These are phyloP conservation scores for Zaprionus bogoriensis DNA, from an alignment of 2,888 invertebrate genomes.

Conservation along the genomic window DNA sequence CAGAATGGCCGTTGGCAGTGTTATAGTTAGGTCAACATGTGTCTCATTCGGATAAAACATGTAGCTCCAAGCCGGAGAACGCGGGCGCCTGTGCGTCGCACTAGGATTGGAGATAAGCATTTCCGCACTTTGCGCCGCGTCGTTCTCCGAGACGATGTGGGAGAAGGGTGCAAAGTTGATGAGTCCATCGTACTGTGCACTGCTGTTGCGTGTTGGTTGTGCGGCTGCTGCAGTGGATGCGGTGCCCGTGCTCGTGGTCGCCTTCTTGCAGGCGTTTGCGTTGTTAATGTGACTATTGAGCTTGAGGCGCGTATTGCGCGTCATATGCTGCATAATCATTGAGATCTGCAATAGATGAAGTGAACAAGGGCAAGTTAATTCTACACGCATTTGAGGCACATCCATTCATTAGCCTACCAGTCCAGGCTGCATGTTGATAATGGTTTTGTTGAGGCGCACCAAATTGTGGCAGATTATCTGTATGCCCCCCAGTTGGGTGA, in stretches of 20 bases:
- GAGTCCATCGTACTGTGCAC: constrained; percentile 89
- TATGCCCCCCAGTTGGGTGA: constrained; percentile 90
- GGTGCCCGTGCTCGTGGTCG: constrained; percentile 73
- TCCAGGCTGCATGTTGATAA: constrained; percentile 88
- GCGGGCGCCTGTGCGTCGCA: constrained; percentile 91
- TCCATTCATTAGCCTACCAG: constrained; percentile 83
- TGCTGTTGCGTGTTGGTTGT: constrained; percentile 80
- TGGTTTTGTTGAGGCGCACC: constrained; percentile 88
- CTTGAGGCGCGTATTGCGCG: constrained; percentile 83
- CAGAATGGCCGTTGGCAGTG: constrained; percentile 93
- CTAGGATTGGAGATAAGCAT: constrained; percentile 91
- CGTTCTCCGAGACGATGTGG: constrained; percentile 90
- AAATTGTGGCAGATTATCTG: constrained; percentile 91
- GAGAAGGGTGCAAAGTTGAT: constrained; percentile 96
- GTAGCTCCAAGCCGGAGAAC: constrained; percentile 97
- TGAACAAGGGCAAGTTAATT: background rate
- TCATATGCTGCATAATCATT: constrained; percentile 87
- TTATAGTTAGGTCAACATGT: constrained; percentile 93
- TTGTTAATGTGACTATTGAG: constrained; percentile 81
- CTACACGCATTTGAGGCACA: background rate
- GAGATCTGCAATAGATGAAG: constrained; percentile 72
- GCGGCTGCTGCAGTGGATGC: constrained; percentile 79
- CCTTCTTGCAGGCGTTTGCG: constrained; percentile 76
- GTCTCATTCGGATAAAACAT: constrained; percentile 96
- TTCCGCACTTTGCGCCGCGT: constrained; percentile 94